These are phyloP conservation scores for Chelonoidis abingdonii DNA, from an alignment of 2,113 vertebrate genomes.

Conservation along the genomic window DNA sequence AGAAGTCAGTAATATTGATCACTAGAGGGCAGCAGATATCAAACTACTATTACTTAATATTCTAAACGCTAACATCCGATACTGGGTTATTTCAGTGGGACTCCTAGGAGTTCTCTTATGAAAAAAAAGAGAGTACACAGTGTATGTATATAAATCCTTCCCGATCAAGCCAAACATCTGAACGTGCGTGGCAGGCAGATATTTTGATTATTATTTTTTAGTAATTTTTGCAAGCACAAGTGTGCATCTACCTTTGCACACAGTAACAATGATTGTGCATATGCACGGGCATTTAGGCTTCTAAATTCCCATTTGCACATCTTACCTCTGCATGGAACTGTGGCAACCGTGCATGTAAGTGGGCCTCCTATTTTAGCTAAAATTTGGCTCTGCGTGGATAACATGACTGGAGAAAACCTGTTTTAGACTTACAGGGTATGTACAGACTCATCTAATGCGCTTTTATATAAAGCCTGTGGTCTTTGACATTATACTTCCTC, in stretches of 20 bases:
- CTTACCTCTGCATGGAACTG: neutral
- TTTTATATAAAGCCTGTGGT: neutral
- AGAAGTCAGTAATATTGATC: neutral
- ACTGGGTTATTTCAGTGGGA: too few species aligned
- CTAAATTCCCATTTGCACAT: neutral
- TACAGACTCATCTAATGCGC: neutral
- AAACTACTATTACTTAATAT: neutral
- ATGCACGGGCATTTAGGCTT: neutral
- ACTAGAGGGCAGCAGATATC: constrained; percentile 75
- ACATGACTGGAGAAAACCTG: rapidly evolving
- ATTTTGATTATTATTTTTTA: neutral
- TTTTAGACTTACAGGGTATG: neutral
- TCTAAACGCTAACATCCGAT: neutral
- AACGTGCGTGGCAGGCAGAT: neutral
- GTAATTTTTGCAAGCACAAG: neutral
- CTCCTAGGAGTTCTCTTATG: neutral
- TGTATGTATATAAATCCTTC: neutral
- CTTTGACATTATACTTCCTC: neutral
- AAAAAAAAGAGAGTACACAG: neutral
- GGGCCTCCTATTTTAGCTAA: neutral
- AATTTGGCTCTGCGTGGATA: neutral
- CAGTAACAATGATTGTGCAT: rapidly evolving
- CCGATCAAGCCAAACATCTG: neutral
- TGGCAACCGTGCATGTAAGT: rapidly evolving
- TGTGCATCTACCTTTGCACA: neutral